Conservation (phyloP, 2,888 invertebrate genomes). For the Calameuta pallipes region DNA sequence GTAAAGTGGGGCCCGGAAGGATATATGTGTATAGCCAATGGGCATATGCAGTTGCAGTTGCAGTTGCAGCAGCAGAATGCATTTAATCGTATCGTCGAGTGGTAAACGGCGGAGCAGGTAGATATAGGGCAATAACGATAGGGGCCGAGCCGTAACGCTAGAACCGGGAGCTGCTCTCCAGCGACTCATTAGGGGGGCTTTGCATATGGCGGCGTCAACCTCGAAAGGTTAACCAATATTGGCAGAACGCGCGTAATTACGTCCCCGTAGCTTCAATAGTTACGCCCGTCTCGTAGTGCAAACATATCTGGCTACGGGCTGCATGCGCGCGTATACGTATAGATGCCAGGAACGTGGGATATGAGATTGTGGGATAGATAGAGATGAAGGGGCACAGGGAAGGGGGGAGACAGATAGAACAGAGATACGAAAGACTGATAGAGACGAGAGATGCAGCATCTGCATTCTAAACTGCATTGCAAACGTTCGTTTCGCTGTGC, state of each 20-base stretch:
- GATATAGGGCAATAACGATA: constrained; percentile 31
- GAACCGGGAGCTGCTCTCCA: constrained; percentile 59
- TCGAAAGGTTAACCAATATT: constrained; percentile 67
- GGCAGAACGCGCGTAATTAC: constrained; percentile 65
- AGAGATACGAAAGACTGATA: too few species aligned
- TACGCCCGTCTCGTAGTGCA: constrained; percentile 52
- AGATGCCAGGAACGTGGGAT: too few species aligned
- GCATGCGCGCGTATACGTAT: too few species aligned
- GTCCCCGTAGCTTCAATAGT: constrained; percentile 52
- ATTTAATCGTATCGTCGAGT: too few species aligned
- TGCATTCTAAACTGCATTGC: constrained; percentile 25
- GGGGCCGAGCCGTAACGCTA: constrained; percentile 43
- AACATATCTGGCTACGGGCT: constrained; percentile 42
- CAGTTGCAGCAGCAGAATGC: too few species aligned
- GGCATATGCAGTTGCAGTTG: too few species aligned
- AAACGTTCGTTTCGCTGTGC: constrained; percentile 35
- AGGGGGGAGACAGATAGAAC: too few species aligned
- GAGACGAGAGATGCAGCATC: constrained; percentile 8
- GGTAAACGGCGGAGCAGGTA: not conserved
- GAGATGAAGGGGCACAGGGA: too few species aligned
- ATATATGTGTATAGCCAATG: too few species aligned
- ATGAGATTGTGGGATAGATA: not conserved
- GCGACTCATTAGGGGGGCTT: constrained; percentile 64
- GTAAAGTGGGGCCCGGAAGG: too few species aligned
- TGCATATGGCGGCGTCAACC: constrained; percentile 64